phyloP scores from a whole-genome alignment of 2,797 vertebrate species.

The Dryobates pubescens region DNA sequence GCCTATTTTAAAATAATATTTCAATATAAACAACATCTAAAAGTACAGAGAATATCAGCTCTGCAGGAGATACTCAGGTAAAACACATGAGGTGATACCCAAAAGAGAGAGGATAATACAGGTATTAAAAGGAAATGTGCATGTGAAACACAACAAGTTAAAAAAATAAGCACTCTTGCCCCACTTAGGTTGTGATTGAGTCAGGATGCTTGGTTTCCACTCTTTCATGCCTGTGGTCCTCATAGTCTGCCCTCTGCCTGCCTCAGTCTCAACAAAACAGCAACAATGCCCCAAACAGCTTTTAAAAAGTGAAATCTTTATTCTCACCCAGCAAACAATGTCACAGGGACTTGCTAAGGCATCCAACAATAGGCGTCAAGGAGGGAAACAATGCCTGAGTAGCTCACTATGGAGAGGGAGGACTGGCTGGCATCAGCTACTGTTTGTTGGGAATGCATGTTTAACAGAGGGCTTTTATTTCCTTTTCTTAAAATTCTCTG shows the following conservation, averaged over 20 bases:
- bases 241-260: neutral
- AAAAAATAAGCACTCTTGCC: neutral
- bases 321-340: neutral
- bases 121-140: neutral
- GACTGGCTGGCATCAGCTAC: neutral
- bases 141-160: neutral
- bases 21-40: neutral
- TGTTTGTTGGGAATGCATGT: neutral
- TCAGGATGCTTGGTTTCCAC: neutral
- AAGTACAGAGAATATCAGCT: neutral
- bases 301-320: neutral
- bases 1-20: neutral
- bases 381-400: neutral
- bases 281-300: neutral
- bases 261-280: accelerated
- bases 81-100: neutral
- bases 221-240: neutral
- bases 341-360: neutral
- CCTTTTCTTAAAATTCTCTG: neutral
- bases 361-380: neutral
- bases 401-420: neutral
- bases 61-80: neutral
- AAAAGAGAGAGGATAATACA: neutral
- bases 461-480: neutral
- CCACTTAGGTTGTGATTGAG: neutral